phyloP scores from a whole-genome alignment of 1,140 invertebrate species.

The Cylas formicarius region DNA sequence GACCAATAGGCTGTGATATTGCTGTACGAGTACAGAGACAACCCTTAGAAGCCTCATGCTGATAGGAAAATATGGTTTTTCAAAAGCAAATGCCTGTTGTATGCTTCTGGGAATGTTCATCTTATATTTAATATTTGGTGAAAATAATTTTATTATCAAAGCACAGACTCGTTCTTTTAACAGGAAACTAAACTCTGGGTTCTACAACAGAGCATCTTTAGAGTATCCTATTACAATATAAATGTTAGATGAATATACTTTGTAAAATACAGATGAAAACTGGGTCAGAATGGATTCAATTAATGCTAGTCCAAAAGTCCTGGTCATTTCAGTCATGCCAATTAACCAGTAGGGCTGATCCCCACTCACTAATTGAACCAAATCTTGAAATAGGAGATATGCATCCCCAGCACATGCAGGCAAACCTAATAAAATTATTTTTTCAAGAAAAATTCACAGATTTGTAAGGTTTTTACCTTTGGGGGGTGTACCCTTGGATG shows the following conservation, averaged over 20 bases:
- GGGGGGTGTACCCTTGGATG: conserved; percentile 65
- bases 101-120: conserved; percentile 48
- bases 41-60: conserved; percentile 90
- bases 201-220: conserved; percentile 52
- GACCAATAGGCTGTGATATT: conserved; percentile 89
- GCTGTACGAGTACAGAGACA: conserved; percentile 86
- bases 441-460: neutral
- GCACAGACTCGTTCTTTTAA: conserved; percentile 96
- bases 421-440: conserved; percentile 49
- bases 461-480: conserved; percentile 47
- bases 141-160: conserved; percentile 95
- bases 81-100: conserved; percentile 58
- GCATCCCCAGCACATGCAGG: conserved; percentile 89
- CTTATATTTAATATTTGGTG: conserved; percentile 89
- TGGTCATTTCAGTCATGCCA: conserved; percentile 93
- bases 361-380: conserved; percentile 92
- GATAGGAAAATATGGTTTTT: conserved; percentile 95
- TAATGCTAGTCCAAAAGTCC: conserved; percentile 93
- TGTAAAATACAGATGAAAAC: conserved; percentile 87
- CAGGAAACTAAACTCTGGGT: conserved; percentile 89
- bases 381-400: conserved; percentile 92
- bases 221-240: conserved; percentile 2
- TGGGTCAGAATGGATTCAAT: conserved; percentile 88
- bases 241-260: conserved; percentile 66
- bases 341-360: conserved; percentile 92